phyloP scores from a whole-genome alignment of 2,888 invertebrate species.

The Cerastoderma edule region DNA sequence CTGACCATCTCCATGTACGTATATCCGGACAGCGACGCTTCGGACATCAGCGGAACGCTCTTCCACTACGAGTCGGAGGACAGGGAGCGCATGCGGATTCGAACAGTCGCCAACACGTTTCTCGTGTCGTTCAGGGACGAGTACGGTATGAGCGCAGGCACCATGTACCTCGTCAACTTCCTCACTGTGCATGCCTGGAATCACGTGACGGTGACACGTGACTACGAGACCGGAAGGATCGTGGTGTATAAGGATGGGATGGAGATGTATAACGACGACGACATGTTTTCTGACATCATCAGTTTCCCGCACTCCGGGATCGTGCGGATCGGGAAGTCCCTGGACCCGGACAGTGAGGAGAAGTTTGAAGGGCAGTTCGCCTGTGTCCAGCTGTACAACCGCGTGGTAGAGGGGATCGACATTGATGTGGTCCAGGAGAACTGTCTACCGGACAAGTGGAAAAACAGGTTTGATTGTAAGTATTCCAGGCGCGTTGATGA shows the following conservation, averaged over 20 bases:
- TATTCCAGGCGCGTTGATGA: slow-evolving; percentile 1
- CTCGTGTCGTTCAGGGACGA: slow-evolving; percentile 58
- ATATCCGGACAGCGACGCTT: slow-evolving; percentile 48
- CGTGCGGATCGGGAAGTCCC: slow-evolving; percentile 56
- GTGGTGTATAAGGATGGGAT: slow-evolving; percentile 45
- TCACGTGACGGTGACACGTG: slow-evolving; percentile 51
- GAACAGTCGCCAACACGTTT: slow-evolving; percentile 55
- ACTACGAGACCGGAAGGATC: slow-evolving; percentile 51
- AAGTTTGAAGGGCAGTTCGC: slow-evolving; percentile 50
- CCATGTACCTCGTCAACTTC: slow-evolving; percentile 59
- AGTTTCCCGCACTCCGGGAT: slow-evolving; percentile 54
- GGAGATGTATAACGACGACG: slow-evolving; percentile 58
- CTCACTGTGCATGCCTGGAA: slow-evolving; percentile 52
- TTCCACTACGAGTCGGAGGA: slow-evolving; percentile 55
- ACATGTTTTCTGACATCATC: slow-evolving; percentile 60
- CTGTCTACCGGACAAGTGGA: slow-evolving; percentile 49
- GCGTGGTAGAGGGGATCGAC: slow-evolving; percentile 10
- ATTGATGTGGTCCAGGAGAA: neutral
- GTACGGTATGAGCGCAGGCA: slow-evolving; percentile 61
- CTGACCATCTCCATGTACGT: slow-evolving; percentile 53
- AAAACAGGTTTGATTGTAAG: slow-evolving; percentile 36
- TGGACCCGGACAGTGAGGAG: slow-evolving; percentile 54
- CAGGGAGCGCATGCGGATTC: slow-evolving; percentile 55
- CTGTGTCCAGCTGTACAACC: slow-evolving; percentile 49
- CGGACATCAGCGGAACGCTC: slow-evolving; percentile 55